phyloP scores from a whole-genome alignment of 2,797 vertebrate species.

The Sebastes iracundus region DNA sequence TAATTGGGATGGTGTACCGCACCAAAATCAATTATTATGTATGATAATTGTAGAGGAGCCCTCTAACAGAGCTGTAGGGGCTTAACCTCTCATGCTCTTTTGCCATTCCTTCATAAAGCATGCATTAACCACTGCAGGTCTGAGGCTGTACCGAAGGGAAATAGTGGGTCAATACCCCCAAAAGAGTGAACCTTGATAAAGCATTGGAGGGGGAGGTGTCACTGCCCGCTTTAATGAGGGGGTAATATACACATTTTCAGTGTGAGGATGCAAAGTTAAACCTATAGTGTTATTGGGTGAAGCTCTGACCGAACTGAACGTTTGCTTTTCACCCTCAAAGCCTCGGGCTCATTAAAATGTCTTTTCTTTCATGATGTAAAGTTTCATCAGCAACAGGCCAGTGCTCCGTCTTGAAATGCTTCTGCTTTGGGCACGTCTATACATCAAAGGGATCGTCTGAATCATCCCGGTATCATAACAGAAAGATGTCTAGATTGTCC shows the following conservation, averaged over 20 bases:
- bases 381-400: background rate
- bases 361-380: background rate
- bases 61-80: background rate
- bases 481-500: slow-evolving; percentile 25
- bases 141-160: background rate
- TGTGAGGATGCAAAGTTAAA: background rate
- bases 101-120: background rate
- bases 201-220: background rate
- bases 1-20: slow-evolving; percentile 7
- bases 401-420: background rate
- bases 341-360: background rate
- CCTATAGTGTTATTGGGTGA: background rate
- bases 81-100: background rate
- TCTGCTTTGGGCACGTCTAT: background rate
- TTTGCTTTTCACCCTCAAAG: background rate
- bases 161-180: background rate
- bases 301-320: background rate
- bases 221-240: background rate
- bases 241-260: background rate
- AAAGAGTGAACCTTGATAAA: background rate
- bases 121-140: background rate
- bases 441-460: background rate
- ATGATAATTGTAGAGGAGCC: background rate
- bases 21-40: slow-evolving; percentile 18
- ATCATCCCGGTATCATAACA: slow-evolving; percentile 18